Conservation (phyloP, 2,113 vertebrate genomes). For the Morone chrysops region DNA sequence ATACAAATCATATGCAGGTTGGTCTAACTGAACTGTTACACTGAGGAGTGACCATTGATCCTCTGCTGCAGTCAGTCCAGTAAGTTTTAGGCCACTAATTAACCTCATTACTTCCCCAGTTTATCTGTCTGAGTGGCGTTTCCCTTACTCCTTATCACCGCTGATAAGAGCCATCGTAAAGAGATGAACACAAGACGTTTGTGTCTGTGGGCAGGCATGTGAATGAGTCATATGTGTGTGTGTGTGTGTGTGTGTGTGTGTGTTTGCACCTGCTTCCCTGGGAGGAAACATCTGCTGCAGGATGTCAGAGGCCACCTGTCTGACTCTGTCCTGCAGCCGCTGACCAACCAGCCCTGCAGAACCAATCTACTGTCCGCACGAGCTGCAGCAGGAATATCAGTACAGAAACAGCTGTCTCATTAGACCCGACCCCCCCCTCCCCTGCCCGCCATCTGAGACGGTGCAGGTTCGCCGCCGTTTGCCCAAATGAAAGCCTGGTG, state of each 20-base stretch:
- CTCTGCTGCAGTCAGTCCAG: not conserved
- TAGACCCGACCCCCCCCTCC: not conserved
- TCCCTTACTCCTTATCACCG: slow-evolving; percentile 23
- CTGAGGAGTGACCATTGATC: not conserved
- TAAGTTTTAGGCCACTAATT: slow-evolving; percentile 9
- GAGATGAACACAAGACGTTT: slow-evolving; percentile 34
- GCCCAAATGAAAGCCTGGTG: not conserved
- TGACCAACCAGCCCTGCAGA: slow-evolving; percentile 7
- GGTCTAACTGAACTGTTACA: not conserved
- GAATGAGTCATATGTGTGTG: slow-evolving; percentile 4
- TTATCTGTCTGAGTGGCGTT: slow-evolving; percentile 21
- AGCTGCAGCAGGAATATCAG: slow-evolving; percentile 22
- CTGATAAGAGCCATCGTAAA: slow-evolving; percentile 64
- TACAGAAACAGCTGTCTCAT: slow-evolving; percentile 44
- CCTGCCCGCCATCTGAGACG: slow-evolving; percentile 3
- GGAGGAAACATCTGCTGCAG: slow-evolving; percentile 76
- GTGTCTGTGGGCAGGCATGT: slow-evolving; percentile 36
- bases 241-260: slow-evolving; percentile 10
- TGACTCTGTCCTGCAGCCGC: slow-evolving; percentile 36
- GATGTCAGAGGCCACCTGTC: slow-evolving; percentile 76
- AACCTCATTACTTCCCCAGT: slow-evolving; percentile 16
- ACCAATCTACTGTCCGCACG: slow-evolving; percentile 22
- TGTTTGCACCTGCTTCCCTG: slow-evolving; percentile 69
- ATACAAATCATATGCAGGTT: not conserved
- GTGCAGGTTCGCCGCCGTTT: not conserved